Evolutionary conservation across 2,888 invertebrate species (phyloP).

Genomic region (Teinopalpus imperialis): DNA sequence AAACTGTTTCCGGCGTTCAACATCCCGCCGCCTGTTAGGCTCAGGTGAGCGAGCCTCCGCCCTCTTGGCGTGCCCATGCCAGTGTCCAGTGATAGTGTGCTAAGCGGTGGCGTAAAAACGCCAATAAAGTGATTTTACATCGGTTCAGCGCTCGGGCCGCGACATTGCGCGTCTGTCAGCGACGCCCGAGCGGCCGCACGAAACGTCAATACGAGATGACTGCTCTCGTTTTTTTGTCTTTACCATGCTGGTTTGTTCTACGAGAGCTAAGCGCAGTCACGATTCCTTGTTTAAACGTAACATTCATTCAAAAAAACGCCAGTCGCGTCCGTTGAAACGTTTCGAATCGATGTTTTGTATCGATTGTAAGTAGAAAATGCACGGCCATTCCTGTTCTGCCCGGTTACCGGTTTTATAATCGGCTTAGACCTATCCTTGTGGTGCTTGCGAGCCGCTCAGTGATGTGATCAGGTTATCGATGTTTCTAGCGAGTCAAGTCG

Average conservation of each 20-base stretch:
- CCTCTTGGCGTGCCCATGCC: slow-evolving; percentile 25
- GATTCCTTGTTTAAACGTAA: background rate
- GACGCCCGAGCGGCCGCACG: slow-evolving; percentile 34
- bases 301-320: slow-evolving; percentile 12
- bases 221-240: slow-evolving; percentile 33
- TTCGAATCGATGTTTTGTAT: slow-evolving; percentile 21
- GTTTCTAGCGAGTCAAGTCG: background rate
- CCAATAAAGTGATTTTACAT: slow-evolving; percentile 55
- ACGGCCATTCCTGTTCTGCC: slow-evolving; percentile 16
- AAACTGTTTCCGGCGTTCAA: slow-evolving; percentile 86
- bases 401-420: slow-evolving; percentile 17
- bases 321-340: background rate
- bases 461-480: background rate
- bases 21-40: slow-evolving; percentile 86
- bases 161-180: slow-evolving; percentile 48
- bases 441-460: background rate
- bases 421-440: slow-evolving; percentile 11
- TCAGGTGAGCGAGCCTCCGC: slow-evolving; percentile 65
- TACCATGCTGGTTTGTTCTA: slow-evolving; percentile 1
- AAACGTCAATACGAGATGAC: slow-evolving; percentile 57
- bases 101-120: slow-evolving; percentile 54
- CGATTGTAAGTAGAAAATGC: slow-evolving; percentile 19
- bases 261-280: background rate
- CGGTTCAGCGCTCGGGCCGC: slow-evolving; percentile 48
- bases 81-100: slow-evolving; percentile 50